phyloP scores from a whole-genome alignment of 2,113 vertebrate species.

The Grallaria varia region DNA sequence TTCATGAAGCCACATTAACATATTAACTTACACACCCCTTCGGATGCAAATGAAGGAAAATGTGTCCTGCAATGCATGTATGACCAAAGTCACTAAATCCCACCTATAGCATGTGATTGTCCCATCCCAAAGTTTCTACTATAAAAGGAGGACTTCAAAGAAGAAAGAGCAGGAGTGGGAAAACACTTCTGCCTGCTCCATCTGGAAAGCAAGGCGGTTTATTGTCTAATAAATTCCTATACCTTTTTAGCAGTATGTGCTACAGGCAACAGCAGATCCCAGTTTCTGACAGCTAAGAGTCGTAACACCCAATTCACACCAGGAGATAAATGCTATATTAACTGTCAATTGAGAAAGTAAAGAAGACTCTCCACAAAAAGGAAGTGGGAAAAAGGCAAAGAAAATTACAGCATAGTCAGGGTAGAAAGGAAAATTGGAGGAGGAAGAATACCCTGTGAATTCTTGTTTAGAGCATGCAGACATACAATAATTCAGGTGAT shows the following conservation, averaged over 20 bases:
- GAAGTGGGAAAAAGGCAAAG: rapidly evolving
- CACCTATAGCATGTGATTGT: too few species aligned
- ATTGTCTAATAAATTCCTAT: not conserved
- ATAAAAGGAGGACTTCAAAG: not conserved
- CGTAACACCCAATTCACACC: rapidly evolving
- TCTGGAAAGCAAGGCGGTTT: not conserved
- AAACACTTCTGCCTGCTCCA: not conserved
- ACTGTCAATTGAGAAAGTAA: not conserved
- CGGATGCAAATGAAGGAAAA: not conserved
- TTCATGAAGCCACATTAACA: not conserved
- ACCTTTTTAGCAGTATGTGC: too few species aligned
- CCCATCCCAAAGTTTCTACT: too few species aligned
- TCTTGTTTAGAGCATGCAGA: not conserved
- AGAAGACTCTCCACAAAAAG: rapidly evolving
- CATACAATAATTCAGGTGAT: not conserved
- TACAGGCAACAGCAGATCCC: not conserved
- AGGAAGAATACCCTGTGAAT: not conserved
- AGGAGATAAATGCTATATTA: not conserved
- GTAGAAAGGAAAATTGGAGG: not conserved
- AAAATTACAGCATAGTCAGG: not conserved
- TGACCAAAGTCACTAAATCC: not conserved
- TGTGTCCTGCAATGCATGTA: too few species aligned
- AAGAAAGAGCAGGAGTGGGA: not conserved
- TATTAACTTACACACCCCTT: too few species aligned
- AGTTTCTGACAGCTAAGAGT: not conserved